Evolutionary conservation across 2,888 invertebrate genomes (phyloP).

Genomic region (Hirtodrosophila duncani): DNA sequence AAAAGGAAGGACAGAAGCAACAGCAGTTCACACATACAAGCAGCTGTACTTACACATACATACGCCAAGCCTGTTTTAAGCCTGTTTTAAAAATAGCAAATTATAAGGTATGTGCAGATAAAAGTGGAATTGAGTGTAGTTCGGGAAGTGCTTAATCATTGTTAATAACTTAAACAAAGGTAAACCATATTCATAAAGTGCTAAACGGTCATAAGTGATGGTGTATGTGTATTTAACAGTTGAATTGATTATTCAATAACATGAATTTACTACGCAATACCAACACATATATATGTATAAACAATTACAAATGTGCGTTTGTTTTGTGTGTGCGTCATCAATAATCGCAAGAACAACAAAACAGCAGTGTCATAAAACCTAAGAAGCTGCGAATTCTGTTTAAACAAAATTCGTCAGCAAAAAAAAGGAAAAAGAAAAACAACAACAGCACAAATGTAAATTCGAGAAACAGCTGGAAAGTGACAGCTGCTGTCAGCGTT

Average conservation of each 20-base stretch:
- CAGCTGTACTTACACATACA: no score
- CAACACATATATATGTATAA: conserved; percentile 7
- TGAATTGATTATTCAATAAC: conserved; percentile 66
- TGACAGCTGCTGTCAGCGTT: conserved; percentile 4
- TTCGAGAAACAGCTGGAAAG: conserved; percentile 43
- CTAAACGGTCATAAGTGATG: no score
- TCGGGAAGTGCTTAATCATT: no score
- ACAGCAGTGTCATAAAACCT: conserved; percentile 33
- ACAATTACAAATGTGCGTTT: conserved; percentile 12
- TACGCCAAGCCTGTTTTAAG: no score
- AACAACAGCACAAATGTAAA: background rate
- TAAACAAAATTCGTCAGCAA: conserved; percentile 51
- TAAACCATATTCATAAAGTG: no score
- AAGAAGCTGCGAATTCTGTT: conserved; percentile 35
- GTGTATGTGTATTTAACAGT: no score
- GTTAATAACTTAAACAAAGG: no score
- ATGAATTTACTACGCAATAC: conserved; percentile 52
- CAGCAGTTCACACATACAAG: conserved; percentile 29
- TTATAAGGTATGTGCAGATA: no score
- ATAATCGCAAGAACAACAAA: conserved; percentile 25
- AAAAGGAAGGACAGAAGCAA: conserved; percentile 10
- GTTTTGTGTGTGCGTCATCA: conserved; percentile 25
- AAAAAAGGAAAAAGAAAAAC: conserved; percentile 9
- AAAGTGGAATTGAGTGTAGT: no score
- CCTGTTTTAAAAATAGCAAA: no score